Conservation (phyloP, 1,140 invertebrate genomes). For the Meteorus sp. region DNA sequence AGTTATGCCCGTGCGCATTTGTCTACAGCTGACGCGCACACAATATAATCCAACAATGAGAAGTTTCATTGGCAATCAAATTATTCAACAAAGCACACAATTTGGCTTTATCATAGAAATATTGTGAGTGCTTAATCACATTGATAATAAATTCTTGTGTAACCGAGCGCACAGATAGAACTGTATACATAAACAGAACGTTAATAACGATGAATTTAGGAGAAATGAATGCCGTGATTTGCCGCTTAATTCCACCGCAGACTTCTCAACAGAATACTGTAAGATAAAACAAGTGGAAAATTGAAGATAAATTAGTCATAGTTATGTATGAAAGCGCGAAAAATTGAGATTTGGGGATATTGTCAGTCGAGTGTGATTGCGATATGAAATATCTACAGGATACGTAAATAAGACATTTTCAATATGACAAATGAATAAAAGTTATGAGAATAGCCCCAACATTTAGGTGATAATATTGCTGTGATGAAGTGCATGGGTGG, state of each 20-base stretch:
- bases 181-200: conserved; percentile 29
- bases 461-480: conserved; percentile 18
- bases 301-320: not conserved
- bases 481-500: conserved; percentile 24
- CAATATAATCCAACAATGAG: too few species aligned
- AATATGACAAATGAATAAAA: conserved; percentile 15
- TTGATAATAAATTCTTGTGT: conserved; percentile 7
- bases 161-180: conserved; percentile 21
- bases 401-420: conserved; percentile 15
- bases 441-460: conserved; percentile 4
- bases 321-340: not conserved
- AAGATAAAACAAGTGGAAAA: not conserved
- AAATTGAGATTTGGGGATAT: conserved; percentile 17
- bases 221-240: conserved; percentile 13
- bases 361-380: conserved; percentile 25
- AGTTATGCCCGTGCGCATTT: conserved; percentile 26
- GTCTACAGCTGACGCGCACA: conserved; percentile 14
- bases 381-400: conserved; percentile 23
- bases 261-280: not conserved
- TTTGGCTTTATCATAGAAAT: not conserved
- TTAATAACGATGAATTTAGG: conserved; percentile 26
- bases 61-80: not conserved
- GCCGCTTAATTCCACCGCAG: conserved; percentile 11
- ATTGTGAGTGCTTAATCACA: not conserved
- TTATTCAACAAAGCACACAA: not conserved